Base-by-base conservation (phyloP, 2,797 vertebrate species). In the Cossypha dichroa region DNA sequence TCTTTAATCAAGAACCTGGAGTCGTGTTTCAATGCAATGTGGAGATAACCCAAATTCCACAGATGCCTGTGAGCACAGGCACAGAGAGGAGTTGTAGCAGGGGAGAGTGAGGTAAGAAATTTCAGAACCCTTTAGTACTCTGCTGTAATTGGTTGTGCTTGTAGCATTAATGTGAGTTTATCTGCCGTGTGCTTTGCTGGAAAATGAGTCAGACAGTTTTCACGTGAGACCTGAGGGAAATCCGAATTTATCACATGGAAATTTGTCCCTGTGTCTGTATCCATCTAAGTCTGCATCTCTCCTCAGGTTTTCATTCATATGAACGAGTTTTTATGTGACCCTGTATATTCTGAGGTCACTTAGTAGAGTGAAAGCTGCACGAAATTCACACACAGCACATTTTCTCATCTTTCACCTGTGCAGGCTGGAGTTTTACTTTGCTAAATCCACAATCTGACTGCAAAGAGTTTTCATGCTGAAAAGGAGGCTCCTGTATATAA, bases 161-260 rank as follows among this genome's bases (percentile, higher is more conserved):
- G 23, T 12, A 58, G 9, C 41, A 41, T 63, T 82, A n/a, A 4
- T 7, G 10, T 51, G 59, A 82, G 10, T 69, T 82, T 66, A 22
- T 34, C 21, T 69, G 54, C 38, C 2, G 0, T 6, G 16, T 33
- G 19, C 28, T 88, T 73, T 78, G 7, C 10, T 38, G 23, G 41
- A 77, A 60, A 59, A 60, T 25, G 45, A 67, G n/a, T 17, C 41
- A 72, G 46, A 15, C 7, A 51, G 33, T 63, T 81, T 23, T 67
- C 11, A 45, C 0, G 2, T 26, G 26, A 88, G 5, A 75, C 9
- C 13, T 74, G 43, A 59, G 13, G 16, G 2, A 51, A 70, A 14
- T 23, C 15, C 0, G 0, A 38, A 58, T 73, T 49, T 29, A 33
- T 46, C 26, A 17, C 0, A 0, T 55, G 20, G 13, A 88, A 31